Evolutionary conservation across 2,888 invertebrate genomes (phyloP).

Genomic region (Thecocarcelia acutangulata): DNA sequence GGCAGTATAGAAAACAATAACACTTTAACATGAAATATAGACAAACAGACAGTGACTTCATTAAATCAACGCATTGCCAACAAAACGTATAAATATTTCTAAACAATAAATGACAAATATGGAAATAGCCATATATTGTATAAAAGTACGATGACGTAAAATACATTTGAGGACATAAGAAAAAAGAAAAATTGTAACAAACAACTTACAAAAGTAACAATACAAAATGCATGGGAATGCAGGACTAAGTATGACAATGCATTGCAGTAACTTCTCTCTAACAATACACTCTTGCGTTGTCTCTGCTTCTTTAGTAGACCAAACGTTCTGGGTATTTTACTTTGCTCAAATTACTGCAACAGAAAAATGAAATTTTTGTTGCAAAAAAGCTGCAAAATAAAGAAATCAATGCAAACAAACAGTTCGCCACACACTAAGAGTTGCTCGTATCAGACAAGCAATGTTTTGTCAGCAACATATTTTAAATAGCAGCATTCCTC

Average conservation of each 20-base stretch:
- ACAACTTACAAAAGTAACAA: constrained; percentile 42
- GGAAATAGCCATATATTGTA: neutral
- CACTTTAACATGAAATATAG: constrained; percentile 13
- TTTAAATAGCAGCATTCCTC: constrained; percentile 46
- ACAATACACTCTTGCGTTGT: neutral
- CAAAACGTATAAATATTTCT: constrained; percentile 29
- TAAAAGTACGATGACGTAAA: constrained; percentile 1
- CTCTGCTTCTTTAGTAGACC: too few species aligned
- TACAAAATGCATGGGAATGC: constrained; percentile 19
- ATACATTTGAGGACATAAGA: neutral
- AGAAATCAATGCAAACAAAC: constrained; percentile 18
- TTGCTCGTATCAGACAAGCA: constrained; percentile 57
- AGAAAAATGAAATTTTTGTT: constrained; percentile 16
- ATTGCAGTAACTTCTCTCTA: constrained; percentile 14
- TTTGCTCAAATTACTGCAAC: constrained; percentile 20
- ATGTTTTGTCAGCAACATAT: constrained; percentile 61
- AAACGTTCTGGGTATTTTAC: neutral
- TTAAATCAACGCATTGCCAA: constrained; percentile 59
- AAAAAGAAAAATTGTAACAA: constrained; percentile 20
- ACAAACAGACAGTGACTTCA: constrained; percentile 49
- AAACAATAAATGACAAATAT: constrained; percentile 38
- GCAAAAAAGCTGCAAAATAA: constrained; percentile 9
- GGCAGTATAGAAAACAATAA: constrained; percentile 4
- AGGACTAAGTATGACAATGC: constrained; percentile 34
- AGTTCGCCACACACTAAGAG: constrained; percentile 28